Evolutionary conservation across 2,888 invertebrate genomes (phyloP), one percentile per base, ranked within the genome.

Genomic region (Venustoraphidia nigricollis): DNA sequence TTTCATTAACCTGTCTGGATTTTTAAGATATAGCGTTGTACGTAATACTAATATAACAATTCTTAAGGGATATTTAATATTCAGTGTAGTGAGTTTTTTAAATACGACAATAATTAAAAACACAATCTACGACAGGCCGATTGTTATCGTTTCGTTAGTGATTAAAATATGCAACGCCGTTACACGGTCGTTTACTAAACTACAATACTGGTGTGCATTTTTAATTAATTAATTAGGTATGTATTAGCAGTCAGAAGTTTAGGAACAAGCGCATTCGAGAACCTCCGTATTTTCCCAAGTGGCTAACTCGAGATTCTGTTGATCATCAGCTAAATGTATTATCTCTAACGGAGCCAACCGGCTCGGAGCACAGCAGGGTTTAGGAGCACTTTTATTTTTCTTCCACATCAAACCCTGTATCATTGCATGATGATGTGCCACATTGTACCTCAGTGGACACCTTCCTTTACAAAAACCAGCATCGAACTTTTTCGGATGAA

Each of bases 231-330:
- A 27, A 27, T 27, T 27, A 27, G 27, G 27, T 27, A 27, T 27
- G 27, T 27, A 27, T 27, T 17, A 17, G 27, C 27, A 27, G 14
- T 10, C 14, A 52, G 51, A 53, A 47, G 47, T 55, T 66, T 72
- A 82, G 56, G 80, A 77, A 64, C 83, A 83, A 50, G 81, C 81
- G 63, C 83, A 83, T 62, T 83, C 81, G 47, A 77, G 63, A 41
- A 83, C 81, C 57, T 73, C 71, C 76, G 82, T 82, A 57, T 83
- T 77, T 56, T 76, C 75, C 81, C 81, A 81, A 47, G 73, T 76
- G 46, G 80, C 76, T 41, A 81, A 73, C 58, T 77, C 76, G 42
- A 83, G 64, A 36, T 70, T 71, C 34, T 69, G 67, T 55, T 80
- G 72, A 52, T 75, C 70, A 55, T 78, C 79, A 59, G 80, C 78